Base-by-base conservation (phyloP, 2,888 invertebrate genomes). In the Thymelicus sylvestris region DNA sequence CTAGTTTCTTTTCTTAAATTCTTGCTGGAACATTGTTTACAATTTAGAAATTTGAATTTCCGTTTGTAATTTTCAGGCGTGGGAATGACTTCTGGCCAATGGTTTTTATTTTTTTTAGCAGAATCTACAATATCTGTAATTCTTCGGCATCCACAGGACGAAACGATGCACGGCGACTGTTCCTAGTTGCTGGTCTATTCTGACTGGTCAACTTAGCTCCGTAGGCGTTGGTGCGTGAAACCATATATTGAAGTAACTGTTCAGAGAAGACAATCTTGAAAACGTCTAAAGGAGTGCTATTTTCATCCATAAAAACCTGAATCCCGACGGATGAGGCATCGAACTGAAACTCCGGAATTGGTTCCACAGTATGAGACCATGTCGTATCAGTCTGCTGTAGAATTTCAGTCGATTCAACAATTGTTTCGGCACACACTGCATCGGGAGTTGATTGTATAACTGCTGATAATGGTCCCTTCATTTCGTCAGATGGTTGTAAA, bases 151-250 rank as follows among this genome's bases (percentile, higher is more conserved):
- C 61, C 31, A 64, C 52, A 13, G 65, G 62, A 15, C 64, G 59
- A 59, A 72, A 74, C 50, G 24, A 31, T 31, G 59, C 10, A 15
- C 50, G 52, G 39, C 74, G 66, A 47, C 62, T 64, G 44, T 69
- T 12, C 64, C 68, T 68, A 12, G 71, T 73, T 41, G 66, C 66
- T 61, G 73, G 74, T 64, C 71, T 60, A 19, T 71, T 72, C 15
- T 52, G 52, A 52, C 52, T 52, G 48, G 48, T 13, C 48, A 50
- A 50, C 48, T 50, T 50, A 50, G 48, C 12, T 10, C 48, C 48
- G 10, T 41, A 41, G 41, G 41, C 41, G 10, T 41, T 41, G 10
- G 41, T 41, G 41, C 41, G 41, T 41, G 52, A 52, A 15, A 19
- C 15, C 52, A 52, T 52, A 52, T 7, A 52, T 15, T 52, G 6